These are phyloP conservation scores for Hetaerina americana DNA, from an alignment of 1,140 invertebrate species.

Conservation along the genomic window DNA sequence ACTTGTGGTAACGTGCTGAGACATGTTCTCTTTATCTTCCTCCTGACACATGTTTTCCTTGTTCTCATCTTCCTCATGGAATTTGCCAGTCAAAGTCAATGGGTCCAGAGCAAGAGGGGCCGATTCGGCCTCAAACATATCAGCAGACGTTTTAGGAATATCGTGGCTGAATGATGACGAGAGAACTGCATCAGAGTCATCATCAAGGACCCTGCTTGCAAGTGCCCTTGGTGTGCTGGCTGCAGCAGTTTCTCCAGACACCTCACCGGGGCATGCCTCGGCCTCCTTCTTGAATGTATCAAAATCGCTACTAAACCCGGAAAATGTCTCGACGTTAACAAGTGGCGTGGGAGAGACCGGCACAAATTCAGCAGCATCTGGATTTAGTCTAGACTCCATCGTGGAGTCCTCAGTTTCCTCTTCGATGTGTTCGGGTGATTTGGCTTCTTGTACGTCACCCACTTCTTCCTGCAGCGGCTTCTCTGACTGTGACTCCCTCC, in stretches of 20 bases:
- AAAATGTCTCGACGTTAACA: background rate
- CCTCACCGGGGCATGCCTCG: background rate
- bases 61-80: background rate
- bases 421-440: background rate
- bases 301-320: background rate
- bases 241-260: background rate
- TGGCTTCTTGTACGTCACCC: background rate
- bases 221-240: background rate
- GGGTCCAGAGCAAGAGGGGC: no score
- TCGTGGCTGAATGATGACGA: background rate
- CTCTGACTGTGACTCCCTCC: background rate
- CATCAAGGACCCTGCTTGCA: background rate
- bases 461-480: background rate
- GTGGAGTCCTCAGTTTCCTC: constrained; percentile 19
- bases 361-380: constrained; percentile 57
- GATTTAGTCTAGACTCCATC: constrained; percentile 56
- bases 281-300: background rate
- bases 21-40: background rate
- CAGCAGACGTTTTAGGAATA: no score
- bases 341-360: constrained; percentile 38
- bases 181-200: background rate
- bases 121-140: no score
- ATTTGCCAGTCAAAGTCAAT: no score
- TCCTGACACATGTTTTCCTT: background rate
- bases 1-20: no score